Evolutionary conservation across 1,140 invertebrate species (phyloP).

Genomic region (Adoxophyes honmai): DNA sequence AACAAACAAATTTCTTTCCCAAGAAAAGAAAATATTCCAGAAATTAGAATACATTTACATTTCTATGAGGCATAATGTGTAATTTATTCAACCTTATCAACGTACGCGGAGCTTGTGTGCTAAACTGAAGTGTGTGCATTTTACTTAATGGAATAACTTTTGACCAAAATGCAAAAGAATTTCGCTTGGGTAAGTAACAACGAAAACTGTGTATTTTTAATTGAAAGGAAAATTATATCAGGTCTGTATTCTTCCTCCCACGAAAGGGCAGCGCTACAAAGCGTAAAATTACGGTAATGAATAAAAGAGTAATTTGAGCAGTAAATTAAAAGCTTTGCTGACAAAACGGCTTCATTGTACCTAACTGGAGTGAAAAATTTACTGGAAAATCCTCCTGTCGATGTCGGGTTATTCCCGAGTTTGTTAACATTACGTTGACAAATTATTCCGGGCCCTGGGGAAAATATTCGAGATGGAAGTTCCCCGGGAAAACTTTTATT

Average conservation of each 20-base stretch:
- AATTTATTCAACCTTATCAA: too few species aligned
- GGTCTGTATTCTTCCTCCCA: neutral
- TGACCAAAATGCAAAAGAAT: too few species aligned
- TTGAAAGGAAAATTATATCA: too few species aligned
- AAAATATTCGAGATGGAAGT: constrained; percentile 22
- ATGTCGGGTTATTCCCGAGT: constrained; percentile 22
- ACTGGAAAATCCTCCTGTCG: constrained; percentile 23
- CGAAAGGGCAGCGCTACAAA: constrained; percentile 3
- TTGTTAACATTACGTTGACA: constrained; percentile 30
- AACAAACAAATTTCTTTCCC: too few species aligned
- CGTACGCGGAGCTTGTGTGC: too few species aligned
- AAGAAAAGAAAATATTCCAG: too few species aligned
- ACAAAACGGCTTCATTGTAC: constrained; percentile 18
- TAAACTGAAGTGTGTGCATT: too few species aligned
- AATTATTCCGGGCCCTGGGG: constrained; percentile 24
- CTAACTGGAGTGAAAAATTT: constrained; percentile 32
- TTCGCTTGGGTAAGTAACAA: too few species aligned
- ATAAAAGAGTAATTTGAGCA: constrained; percentile 20
- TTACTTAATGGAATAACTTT: too few species aligned
- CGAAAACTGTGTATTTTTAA: too few species aligned
- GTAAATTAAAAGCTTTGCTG: constrained; percentile 21
- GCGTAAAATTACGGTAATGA: constrained; percentile 15
- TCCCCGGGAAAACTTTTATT: constrained; percentile 27
- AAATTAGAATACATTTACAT: too few species aligned
- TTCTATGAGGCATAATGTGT: too few species aligned